Evolutionary conservation across 1,140 invertebrate genomes (phyloP).

Genomic region (Riptortus pedestris): DNA sequence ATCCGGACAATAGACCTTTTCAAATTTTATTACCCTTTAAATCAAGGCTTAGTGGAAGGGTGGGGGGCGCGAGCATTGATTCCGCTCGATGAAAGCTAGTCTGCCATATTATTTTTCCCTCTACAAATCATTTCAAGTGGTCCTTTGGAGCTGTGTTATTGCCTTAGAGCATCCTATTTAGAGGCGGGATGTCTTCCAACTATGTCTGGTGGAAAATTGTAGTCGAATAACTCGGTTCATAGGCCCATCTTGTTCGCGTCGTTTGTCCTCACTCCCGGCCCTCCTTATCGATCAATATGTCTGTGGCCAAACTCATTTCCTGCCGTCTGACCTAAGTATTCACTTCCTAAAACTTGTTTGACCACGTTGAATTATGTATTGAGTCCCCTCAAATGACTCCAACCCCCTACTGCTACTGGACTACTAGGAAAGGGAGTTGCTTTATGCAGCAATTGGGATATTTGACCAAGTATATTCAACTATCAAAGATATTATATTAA

Average conservation of each 20-base stretch:
- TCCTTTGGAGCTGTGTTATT: neutral
- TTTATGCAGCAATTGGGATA: too few species aligned
- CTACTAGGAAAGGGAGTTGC: too few species aligned
- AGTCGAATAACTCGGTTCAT: too few species aligned
- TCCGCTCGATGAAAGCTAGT: neutral
- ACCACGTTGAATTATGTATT: too few species aligned
- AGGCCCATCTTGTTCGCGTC: neutral
- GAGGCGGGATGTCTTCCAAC: neutral
- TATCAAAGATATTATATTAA: too few species aligned
- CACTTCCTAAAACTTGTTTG: too few species aligned
- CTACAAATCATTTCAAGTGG: conserved; percentile 7
- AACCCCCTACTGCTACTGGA: too few species aligned
- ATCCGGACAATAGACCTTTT: conserved; percentile 15
- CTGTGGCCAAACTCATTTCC: too few species aligned
- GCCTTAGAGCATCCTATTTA: neutral
- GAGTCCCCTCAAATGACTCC: too few species aligned
- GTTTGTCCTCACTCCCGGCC: neutral
- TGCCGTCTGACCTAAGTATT: too few species aligned
- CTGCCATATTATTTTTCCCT: conserved; percentile 3
- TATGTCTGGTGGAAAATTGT: neutral
- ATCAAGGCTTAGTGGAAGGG: neutral
- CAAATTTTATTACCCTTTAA: conserved; percentile 18
- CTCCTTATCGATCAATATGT: neutral
- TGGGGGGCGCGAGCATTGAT: neutral
- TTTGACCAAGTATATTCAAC: too few species aligned